These are phyloP conservation scores for Peromyscus attwateri DNA, from an alignment of 2,797 vertebrate species.

Conservation along the genomic window DNA sequence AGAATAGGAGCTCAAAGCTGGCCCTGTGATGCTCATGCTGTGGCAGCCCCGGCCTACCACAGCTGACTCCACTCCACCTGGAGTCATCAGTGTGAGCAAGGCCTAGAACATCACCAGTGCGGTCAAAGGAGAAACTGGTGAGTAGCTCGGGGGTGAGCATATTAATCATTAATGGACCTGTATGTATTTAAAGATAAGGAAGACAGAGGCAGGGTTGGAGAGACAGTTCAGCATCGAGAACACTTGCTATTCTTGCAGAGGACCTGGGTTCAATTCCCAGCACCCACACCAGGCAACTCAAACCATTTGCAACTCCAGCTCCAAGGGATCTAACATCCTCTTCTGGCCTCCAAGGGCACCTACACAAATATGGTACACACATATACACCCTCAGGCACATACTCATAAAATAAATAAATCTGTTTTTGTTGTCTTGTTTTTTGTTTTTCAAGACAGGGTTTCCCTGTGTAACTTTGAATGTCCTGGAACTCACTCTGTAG, in stretches of 20 bases:
- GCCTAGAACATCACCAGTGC: no score
- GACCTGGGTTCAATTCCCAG: not conserved
- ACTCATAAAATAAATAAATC: not conserved
- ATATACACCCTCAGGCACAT: not conserved
- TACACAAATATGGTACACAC: not conserved
- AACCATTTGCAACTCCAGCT: not conserved
- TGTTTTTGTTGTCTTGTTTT: no score
- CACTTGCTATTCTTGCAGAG: not conserved
- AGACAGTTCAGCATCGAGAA: not conserved
- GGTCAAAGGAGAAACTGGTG: not conserved
- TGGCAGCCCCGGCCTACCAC: not conserved
- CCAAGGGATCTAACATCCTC: not conserved
- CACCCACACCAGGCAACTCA: not conserved
- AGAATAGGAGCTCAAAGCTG: not conserved
- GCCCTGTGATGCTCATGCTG: not conserved
- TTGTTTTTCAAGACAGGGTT: not conserved
- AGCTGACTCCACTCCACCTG: no score
- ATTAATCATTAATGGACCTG: not conserved
- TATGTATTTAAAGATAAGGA: not conserved
- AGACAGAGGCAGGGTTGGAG: not conserved
- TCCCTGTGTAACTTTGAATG: not conserved
- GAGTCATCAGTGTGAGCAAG: not conserved
- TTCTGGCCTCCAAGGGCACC: not conserved
- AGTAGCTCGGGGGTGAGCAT: not conserved
- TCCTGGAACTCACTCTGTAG: not conserved